Base-by-base conservation (phyloP, 2,888 invertebrate species). In the Chirona hameri region DNA sequence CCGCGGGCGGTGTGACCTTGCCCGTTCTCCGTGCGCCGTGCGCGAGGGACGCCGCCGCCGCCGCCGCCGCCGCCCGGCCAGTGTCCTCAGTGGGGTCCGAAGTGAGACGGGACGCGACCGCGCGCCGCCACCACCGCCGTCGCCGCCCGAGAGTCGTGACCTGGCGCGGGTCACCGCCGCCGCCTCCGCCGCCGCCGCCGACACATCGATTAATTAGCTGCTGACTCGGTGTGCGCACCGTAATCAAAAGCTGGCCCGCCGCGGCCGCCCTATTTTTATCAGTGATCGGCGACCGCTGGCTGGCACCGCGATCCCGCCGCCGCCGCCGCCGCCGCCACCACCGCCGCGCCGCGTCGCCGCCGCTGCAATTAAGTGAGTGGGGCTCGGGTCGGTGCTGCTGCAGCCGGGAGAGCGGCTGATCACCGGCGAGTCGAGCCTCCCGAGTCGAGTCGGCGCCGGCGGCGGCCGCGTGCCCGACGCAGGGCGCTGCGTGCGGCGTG, bases 241-340 rank as follows among this genome's bases (percentile, higher is more conserved):
- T 31, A 29, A 31, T 29, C 31, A 29, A 31, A 29, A 72, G 72
- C 76, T 21, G 39, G 76, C 76, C 76, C 15, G 46, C 72, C 76
- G 76, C 46, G 46, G 39, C 76, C 10, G 24, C 31, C 39, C 76
- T 76, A 76, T 76, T 76, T 76, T 76, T 76, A 76, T 21, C 76
- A 31, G 76, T 39, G 76, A 46, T 76, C 76, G 76, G 76, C 31
- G 18, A 60, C 69, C 29, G 76, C 24, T 24, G 46, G 72, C 76
- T 76, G 76, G 76, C 76, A 76, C 14, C 76, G 39, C 27, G 76
- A 1, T 4, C 52, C 52, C 52, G 12, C 52, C 52, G 52, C 52
- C 52, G 52, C 52, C 52, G 52, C 52, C 52, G 52, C 52, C 52
- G 52, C 12, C 52, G 12, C 52, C 52, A 12, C 52, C 52, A 12